These are phyloP conservation scores for Myiozetetes cayanensis DNA, from an alignment of 2,113 vertebrate genomes.

Conservation along the genomic window DNA sequence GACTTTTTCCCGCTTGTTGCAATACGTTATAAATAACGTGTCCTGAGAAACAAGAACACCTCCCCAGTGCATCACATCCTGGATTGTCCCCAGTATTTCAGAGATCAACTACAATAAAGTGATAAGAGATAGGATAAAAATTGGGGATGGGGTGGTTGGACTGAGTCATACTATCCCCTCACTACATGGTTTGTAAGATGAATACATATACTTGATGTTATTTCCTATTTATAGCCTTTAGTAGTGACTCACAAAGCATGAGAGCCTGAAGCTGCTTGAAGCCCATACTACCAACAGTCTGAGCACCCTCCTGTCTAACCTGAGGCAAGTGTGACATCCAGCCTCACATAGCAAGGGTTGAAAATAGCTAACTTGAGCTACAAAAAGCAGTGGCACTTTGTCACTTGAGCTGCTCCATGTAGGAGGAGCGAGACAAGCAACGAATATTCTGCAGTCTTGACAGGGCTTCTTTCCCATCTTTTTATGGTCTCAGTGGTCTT, in stretches of 20 bases:
- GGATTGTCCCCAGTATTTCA: not conserved
- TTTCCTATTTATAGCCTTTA: not conserved
- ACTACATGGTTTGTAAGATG: not conserved
- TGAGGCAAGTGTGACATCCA: not conserved
- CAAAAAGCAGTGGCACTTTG: not conserved
- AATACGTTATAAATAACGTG: rapidly evolving
- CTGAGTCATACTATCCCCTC: not conserved
- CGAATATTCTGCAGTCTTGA: not conserved
- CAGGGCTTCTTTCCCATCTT: not conserved
- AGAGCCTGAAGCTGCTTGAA: not conserved
- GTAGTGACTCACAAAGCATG: not conserved
- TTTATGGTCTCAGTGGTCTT: not conserved
- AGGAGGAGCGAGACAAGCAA: not conserved
- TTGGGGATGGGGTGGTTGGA: not conserved
- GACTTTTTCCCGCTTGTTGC: not conserved
- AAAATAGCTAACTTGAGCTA: not conserved
- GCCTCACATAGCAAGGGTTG: not conserved
- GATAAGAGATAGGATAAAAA: not conserved
- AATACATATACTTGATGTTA: not conserved
- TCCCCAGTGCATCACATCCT: not conserved
- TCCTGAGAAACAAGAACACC: not conserved
- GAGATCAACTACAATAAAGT: not conserved
- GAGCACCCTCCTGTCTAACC: not conserved
- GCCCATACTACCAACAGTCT: not conserved
- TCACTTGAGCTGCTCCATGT: not conserved